phyloP scores from a whole-genome alignment of 2,113 vertebrate genomes.

The Okapia johnstoni region DNA sequence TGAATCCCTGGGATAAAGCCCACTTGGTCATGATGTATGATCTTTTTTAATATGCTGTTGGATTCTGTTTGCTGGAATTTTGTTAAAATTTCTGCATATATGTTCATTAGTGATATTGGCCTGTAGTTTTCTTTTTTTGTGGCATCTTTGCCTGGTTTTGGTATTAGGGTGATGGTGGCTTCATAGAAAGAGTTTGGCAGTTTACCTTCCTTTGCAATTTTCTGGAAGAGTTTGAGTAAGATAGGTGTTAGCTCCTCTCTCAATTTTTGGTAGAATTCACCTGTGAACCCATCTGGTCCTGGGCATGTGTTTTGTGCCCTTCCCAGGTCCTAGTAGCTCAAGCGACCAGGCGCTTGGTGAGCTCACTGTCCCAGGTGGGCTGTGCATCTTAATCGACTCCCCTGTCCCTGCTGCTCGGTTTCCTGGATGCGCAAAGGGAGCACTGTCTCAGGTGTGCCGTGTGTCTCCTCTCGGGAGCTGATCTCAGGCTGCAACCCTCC shows the following conservation, averaged over 20 bases:
- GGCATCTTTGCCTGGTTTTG: not conserved
- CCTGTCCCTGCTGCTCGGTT: accelerated
- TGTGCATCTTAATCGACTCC: not conserved
- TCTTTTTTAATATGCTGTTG: not conserved
- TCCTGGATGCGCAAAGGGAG: not conserved
- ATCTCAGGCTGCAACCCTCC: not conserved
- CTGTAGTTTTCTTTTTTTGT: not conserved
- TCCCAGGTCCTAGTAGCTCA: not conserved
- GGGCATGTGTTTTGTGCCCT: not conserved
- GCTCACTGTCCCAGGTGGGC: not conserved
- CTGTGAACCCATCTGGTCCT: not conserved
- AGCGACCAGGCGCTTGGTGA: not conserved
- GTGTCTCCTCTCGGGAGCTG: not conserved
- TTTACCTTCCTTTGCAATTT: not conserved
- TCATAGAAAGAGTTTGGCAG: not conserved
- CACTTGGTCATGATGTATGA: not conserved
- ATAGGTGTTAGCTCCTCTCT: not conserved
- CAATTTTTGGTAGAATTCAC: not conserved
- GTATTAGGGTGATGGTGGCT: not conserved
- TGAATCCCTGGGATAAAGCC: not conserved
- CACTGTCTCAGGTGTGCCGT: not conserved
- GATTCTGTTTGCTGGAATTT: not conserved
- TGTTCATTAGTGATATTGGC: not conserved
- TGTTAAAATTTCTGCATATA: not conserved
- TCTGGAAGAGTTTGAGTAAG: not conserved